phyloP scores from a whole-genome alignment of 2,113 vertebrate genomes.

The Phaetusa simplex region DNA sequence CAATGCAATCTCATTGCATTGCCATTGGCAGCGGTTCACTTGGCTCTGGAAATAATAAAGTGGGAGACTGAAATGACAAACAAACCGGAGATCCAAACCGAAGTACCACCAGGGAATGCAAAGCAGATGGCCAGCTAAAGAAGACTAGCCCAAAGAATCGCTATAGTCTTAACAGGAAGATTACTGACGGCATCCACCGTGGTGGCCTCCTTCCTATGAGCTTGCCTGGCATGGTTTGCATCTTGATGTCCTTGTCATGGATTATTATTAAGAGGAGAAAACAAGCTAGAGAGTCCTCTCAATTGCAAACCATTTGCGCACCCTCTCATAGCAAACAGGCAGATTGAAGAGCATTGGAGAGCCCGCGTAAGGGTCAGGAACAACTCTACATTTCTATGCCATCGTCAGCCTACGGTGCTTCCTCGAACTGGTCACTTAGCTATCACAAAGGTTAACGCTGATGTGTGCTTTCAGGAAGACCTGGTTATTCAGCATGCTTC shows the following conservation, averaged over 20 bases:
- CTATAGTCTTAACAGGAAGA: not conserved
- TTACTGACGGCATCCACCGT: not conserved
- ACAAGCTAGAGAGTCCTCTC: not conserved
- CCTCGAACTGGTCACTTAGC: constrained; percentile 48
- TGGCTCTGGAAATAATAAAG: constrained; percentile 67
- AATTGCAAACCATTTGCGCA: not conserved
- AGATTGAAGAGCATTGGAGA: not conserved
- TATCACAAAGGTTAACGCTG: not conserved
- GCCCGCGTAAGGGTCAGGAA: not conserved
- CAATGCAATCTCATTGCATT: constrained; percentile 66
- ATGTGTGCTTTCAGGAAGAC: constrained; percentile 36
- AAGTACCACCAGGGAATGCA: constrained; percentile 55
- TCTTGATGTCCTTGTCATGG: not conserved
- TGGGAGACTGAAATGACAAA: constrained; percentile 59
- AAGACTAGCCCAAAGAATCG: constrained; percentile 18
- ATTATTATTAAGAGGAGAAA: not conserved
- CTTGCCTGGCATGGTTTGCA: not conserved
- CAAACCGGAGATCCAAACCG: constrained; percentile 49
- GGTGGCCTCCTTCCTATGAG: not conserved
- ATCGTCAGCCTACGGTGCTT: not conserved
- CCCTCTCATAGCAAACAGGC: not conserved
- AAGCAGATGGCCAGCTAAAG: constrained; percentile 52
- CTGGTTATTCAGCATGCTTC: constrained; percentile 40
- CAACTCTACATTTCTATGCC: not conserved
- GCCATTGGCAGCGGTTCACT: constrained; percentile 50